phyloP scores from a whole-genome alignment of 2,797 vertebrate species.

The Lepus townsendii region DNA sequence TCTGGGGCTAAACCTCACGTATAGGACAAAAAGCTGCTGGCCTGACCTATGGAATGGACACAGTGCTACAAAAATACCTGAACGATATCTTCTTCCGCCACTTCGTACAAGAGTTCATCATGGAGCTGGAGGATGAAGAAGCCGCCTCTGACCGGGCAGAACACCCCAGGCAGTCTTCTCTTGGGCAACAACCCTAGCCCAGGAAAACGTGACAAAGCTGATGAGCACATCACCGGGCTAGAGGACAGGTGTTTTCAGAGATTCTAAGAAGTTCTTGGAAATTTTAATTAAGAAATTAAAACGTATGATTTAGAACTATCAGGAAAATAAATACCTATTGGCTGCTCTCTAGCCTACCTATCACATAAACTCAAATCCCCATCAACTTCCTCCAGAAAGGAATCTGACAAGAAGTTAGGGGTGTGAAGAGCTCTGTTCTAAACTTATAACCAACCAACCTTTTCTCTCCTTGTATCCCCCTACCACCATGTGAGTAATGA shows the following conservation, averaged over 20 bases:
- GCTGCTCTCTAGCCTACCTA: not conserved
- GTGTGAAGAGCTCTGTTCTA: not conserved
- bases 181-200: conserved; percentile 81
- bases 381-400: not conserved
- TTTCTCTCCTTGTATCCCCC: not conserved
- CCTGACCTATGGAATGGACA: not conserved
- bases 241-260: not conserved
- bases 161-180: conserved; percentile 79
- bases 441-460: not conserved
- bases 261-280: not conserved
- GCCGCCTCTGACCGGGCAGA: conserved; percentile 89
- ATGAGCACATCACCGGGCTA: not conserved
- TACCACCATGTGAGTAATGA: not conserved
- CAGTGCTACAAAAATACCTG: conserved; percentile 90
- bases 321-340: conserved; percentile 32
- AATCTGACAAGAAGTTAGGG: conserved; percentile 25
- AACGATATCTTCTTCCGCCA: conserved; percentile 94
- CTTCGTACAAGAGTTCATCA: conserved; percentile 98
- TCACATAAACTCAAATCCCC: not conserved
- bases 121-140: conserved; percentile 98
- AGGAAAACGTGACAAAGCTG: not conserved
- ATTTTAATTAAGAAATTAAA: conserved; percentile 60
- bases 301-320: not conserved
- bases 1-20: not conserved
- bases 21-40: not conserved